Conservation (phyloP, 2,113 vertebrate species). For the Gnathonemus longibarbis region DNA sequence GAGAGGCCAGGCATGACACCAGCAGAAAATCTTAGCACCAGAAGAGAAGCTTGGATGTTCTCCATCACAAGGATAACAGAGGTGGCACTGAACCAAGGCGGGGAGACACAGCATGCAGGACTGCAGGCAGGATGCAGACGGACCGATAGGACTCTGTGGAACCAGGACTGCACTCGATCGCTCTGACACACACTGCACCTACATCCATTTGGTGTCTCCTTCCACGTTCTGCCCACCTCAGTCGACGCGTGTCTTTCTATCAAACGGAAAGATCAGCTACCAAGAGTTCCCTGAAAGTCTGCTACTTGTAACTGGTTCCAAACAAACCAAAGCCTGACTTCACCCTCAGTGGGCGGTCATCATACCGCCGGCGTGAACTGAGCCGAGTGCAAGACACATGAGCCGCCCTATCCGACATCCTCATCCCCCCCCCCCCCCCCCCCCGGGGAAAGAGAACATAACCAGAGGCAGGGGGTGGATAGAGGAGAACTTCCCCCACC, state of each 20-base stretch:
- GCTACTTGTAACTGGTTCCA: not conserved
- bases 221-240: not conserved
- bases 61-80: not conserved
- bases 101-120: not conserved
- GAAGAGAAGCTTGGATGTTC: not conserved
- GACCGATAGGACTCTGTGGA: not conserved
- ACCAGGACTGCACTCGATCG: not conserved
- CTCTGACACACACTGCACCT: not conserved
- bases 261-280: not conserved
- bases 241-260: not conserved
- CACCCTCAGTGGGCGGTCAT: not conserved
- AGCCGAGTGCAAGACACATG: not conserved
- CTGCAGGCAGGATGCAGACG: not conserved
- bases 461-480: not conserved
- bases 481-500: not conserved
- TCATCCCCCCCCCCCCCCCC: too few species aligned
- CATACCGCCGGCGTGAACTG: not conserved
- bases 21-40: not conserved
- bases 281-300: not conserved
- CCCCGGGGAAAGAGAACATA: not conserved
- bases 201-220: not conserved
- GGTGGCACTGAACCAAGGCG: not conserved
- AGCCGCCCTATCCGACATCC: too few species aligned
- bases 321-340: not conserved
- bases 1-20: not conserved